Conservation (phyloP, 64 coral and sea anemone genomes). For the Astreopora myriophthalma region DNA sequence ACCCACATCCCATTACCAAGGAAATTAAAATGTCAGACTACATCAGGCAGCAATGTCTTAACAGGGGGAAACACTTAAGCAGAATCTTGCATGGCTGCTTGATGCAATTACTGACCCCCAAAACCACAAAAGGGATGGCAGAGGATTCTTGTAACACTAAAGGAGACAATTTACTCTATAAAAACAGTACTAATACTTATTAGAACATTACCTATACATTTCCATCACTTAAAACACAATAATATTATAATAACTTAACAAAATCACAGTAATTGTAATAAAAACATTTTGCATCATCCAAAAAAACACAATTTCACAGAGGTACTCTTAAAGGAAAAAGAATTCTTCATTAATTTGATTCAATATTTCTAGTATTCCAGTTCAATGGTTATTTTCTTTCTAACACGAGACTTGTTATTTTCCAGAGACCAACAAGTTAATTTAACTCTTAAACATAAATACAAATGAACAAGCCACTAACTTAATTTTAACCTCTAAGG, state of each 20-base stretch:
- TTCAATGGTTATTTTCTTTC: not conserved
- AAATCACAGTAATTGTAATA: not conserved
- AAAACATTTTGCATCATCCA: not conserved
- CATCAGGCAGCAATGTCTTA: conserved; percentile 11
- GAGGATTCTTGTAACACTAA: not conserved
- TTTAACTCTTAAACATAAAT: not conserved
- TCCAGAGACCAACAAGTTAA: too few relatives aligned
- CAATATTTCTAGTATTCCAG: not conserved
- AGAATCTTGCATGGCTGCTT: not conserved
- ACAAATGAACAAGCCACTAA: not conserved
- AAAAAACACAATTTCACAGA: not conserved
- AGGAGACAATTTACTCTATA: not conserved
- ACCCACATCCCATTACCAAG: not conserved
- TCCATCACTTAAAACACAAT: not conserved
- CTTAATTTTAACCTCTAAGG: not conserved
- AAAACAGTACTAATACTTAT: not conserved
- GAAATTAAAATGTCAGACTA: not conserved
- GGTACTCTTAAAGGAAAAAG: not conserved
- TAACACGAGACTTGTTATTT: not conserved
- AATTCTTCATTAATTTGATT: too few relatives aligned
- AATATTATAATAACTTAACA: not conserved
- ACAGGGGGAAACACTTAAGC: not conserved
- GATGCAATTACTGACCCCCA: not conserved
- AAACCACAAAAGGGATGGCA: conserved; percentile 22
- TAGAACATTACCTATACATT: too few relatives aligned